Evolutionary conservation across 92 coral and sea anemone species (phyloP).

Genomic region (Paramuricea clavata): DNA sequence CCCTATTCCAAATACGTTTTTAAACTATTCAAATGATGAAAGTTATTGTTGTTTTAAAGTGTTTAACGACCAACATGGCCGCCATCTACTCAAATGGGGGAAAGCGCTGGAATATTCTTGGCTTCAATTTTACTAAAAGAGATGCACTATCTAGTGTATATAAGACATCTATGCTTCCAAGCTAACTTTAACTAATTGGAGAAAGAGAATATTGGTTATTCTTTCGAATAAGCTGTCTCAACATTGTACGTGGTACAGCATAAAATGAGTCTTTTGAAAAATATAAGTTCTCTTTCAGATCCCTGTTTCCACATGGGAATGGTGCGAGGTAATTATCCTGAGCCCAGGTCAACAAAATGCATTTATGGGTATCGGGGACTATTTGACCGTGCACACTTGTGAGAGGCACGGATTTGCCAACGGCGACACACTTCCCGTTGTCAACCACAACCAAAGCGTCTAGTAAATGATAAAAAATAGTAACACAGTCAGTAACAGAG

Average conservation of each 20-base stretch:
- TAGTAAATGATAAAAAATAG: neutral
- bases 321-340: conserved; percentile 6
- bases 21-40: no score
- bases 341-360: conserved; percentile 8
- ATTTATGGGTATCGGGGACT: conserved; percentile 11
- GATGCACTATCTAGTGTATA: no score
- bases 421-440: conserved; percentile 21
- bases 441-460: conserved; percentile 10
- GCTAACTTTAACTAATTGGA: neutral
- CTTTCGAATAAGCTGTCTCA: conserved; percentile 5
- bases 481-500: neutral
- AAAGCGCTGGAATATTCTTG: no score
- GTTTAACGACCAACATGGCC: no score
- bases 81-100: no score
- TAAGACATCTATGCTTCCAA: no score
- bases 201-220: neutral
- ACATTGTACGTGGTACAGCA: conserved; percentile 30
- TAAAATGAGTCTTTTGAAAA: conserved; percentile 11
- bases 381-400: conserved; percentile 10
- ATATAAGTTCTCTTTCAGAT: conserved; percentile 20
- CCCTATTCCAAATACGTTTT: no score
- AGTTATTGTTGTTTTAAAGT: no score
- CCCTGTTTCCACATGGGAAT: conserved; percentile 28
- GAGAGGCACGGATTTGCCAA: neutral
- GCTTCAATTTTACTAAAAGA: no score